phyloP scores from a whole-genome alignment of 2,797 vertebrate species.

The Kryptopterus vitreolus region DNA sequence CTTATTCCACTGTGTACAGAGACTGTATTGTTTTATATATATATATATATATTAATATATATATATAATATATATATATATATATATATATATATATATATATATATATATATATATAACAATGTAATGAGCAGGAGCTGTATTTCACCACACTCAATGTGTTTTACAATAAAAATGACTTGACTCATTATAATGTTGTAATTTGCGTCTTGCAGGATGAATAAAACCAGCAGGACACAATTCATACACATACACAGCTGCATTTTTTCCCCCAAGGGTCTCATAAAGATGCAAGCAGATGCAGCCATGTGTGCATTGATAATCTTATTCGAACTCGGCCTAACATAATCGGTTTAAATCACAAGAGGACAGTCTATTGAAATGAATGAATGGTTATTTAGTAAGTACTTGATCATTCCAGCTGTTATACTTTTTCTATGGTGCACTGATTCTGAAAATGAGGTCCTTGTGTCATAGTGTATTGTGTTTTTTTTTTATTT shows the following conservation, averaged over 20 bases:
- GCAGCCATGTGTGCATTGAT: neutral
- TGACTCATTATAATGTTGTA: neutral
- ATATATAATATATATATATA: too few species aligned
- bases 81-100: too few species aligned
- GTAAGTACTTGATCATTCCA: neutral
- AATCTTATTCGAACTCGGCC: too few species aligned
- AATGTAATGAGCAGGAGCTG: neutral
- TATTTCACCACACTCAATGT: neutral
- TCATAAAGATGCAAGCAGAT: neutral
- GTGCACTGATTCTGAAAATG: neutral
- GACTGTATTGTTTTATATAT: neutral
- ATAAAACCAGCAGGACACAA: neutral
- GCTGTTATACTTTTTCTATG: neutral
- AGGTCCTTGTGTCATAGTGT: neutral
- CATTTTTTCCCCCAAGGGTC: neutral
- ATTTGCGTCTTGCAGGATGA: neutral
- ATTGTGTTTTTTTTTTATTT: too few species aligned
- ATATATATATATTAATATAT: too few species aligned
- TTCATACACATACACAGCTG: neutral
- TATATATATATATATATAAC: too few species aligned
- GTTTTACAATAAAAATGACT: neutral
- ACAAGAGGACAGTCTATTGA: neutral
- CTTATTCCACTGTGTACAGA: neutral
- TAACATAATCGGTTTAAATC: neutral
- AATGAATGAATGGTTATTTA: neutral